Conservation (phyloP, 2,113 vertebrate species). For the Hepsetus odoe region DNA sequence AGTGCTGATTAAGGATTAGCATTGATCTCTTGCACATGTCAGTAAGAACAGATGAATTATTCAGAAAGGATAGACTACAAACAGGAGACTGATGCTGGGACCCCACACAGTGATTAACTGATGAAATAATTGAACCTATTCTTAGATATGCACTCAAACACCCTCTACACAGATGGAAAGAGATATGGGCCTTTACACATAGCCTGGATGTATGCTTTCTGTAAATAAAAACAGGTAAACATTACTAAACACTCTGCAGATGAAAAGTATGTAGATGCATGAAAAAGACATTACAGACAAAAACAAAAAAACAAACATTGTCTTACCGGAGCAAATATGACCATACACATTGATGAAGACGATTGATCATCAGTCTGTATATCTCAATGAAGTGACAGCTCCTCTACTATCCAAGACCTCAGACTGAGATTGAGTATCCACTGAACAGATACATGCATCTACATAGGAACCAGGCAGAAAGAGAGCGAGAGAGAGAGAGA, state of each 20-base stretch:
- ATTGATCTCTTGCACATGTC: conserved; percentile 51
- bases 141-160: neutral
- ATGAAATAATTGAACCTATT: conserved; percentile 28
- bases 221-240: neutral
- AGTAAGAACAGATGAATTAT: conserved; percentile 55
- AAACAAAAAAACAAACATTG: neutral
- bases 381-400: conserved; percentile 41
- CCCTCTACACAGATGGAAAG: neutral
- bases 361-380: conserved; percentile 44
- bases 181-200: neutral
- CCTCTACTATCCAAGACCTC: conserved; percentile 36
- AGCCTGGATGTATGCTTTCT: neutral
- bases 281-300: neutral
- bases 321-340: conserved; percentile 62
- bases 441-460: conserved; percentile 44
- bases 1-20: conserved; percentile 38
- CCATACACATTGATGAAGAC: conserved; percentile 60
- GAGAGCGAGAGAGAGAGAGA: conserved; percentile 1
- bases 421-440: conserved; percentile 35
- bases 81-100: conserved; percentile 46
- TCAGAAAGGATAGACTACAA: conserved; percentile 55
- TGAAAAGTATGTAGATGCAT: no score
- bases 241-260: neutral
- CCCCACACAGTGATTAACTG: conserved; percentile 41
- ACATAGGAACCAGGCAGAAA: conserved; percentile 36